Conservation (phyloP, 2,888 invertebrate genomes). For the Callyntrura guangdongensis region DNA sequence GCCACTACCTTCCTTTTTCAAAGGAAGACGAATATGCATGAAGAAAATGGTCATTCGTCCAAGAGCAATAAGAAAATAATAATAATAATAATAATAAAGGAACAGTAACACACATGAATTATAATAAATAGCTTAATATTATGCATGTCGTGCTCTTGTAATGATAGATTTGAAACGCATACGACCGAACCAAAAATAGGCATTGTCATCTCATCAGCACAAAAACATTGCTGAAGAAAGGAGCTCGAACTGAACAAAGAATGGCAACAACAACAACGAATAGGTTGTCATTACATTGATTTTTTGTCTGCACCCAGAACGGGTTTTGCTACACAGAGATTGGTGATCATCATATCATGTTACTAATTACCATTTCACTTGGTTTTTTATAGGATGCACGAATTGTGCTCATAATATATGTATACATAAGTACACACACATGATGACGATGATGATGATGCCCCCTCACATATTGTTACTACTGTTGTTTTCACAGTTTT, state of each 20-base stretch:
- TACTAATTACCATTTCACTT: conserved; percentile 19
- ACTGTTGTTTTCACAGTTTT: conserved; percentile 23
- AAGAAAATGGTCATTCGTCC: conserved; percentile 28
- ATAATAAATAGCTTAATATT: background rate
- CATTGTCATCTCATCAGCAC: conserved; percentile 54
- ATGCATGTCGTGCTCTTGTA: conserved; percentile 11
- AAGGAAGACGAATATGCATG: background rate
- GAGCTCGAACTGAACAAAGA: background rate
- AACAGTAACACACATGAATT: background rate
- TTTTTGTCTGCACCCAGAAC: conserved; percentile 20
- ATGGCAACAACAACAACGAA: conserved; percentile 14
- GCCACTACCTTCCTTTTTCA: background rate
- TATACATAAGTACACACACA: background rate
- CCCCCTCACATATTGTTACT: background rate
- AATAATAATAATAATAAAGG: conserved; percentile 14
- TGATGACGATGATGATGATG: background rate
- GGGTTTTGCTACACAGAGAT: conserved; percentile 21
- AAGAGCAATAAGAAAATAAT: background rate
- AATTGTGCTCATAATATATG: conserved; percentile 24
- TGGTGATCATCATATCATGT: background rate
- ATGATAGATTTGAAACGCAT: conserved; percentile 46
- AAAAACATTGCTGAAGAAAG: conserved; percentile 30
- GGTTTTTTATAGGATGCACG: background rate
- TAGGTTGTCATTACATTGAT: conserved; percentile 49
- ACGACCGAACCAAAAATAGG: conserved; percentile 53